A percentile compares a stretch with the other conserved stretches of the same genome.
phyloP scores from a whole-genome alignment of 2,797 vertebrate species.

The Xenentodon cancila region DNA sequence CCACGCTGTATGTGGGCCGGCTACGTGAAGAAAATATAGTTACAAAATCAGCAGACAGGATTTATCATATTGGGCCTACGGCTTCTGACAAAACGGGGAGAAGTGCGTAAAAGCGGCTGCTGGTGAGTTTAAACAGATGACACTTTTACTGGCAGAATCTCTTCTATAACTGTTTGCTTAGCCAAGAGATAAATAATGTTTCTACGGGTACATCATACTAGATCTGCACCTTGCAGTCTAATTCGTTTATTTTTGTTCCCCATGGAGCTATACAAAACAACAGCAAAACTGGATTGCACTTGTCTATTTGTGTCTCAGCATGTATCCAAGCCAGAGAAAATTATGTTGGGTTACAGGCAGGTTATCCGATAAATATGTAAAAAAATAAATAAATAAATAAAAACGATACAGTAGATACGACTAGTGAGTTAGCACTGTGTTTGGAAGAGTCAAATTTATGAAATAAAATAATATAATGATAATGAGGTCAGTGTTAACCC shows the following conservation, averaged over 20 bases:
- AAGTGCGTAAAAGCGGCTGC: neutral
- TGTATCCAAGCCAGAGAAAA: no score
- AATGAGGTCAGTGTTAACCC: neutral
- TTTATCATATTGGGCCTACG: slow-evolving; percentile 1
- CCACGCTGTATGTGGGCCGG: slow-evolving; percentile 26
- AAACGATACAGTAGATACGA: neutral
- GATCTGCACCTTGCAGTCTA: neutral
- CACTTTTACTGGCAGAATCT: neutral
- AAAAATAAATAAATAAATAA: neutral
- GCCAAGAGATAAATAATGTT: neutral
- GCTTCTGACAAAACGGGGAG: slow-evolving; percentile 9
- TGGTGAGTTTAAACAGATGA: slow-evolving; percentile 57
- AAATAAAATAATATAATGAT: neutral
- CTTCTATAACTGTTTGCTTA: neutral
- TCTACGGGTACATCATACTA: fast-evolving
- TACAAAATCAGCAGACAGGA: neutral
- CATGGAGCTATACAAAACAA: neutral
- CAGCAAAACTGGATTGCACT: neutral
- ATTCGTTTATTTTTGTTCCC: neutral
- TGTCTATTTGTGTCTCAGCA: no score
- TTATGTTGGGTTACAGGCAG: neutral
- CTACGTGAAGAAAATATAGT: slow-evolving; percentile 19
- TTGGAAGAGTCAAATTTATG: neutral
- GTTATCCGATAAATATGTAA: neutral
- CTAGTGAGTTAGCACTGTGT: no score